Conservation (phyloP, 2,888 invertebrate species). For the Cordylochernes scorpioides region DNA sequence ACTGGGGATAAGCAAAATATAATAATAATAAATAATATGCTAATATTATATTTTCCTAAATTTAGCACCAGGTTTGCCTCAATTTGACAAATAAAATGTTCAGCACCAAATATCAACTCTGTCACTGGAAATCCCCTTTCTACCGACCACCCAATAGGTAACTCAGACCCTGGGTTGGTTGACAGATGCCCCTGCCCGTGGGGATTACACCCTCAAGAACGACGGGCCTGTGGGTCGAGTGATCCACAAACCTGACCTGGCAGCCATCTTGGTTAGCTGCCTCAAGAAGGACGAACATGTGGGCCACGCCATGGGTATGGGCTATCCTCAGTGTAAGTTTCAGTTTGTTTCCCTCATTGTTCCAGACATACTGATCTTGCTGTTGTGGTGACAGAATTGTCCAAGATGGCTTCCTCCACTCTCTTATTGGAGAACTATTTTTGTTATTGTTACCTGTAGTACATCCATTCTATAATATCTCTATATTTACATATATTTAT, state of each 20-base stretch:
- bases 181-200: slow-evolving; percentile 35
- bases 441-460: too few relatives aligned
- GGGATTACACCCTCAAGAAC: slow-evolving; percentile 30
- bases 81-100: too few relatives aligned
- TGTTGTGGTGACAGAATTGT: too few relatives aligned
- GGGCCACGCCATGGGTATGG: slow-evolving; percentile 35
- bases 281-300: slow-evolving; percentile 41
- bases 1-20: not conserved
- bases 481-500: too few relatives aligned
- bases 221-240: slow-evolving; percentile 37
- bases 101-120: too few relatives aligned
- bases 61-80: not conserved
- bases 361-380: too few relatives aligned
- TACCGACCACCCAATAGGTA: not conserved
- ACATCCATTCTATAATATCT: too few relatives aligned
- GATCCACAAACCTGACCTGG: slow-evolving; percentile 49
- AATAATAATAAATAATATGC: not conserved
- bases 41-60: not conserved
- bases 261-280: slow-evolving; percentile 42
- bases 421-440: too few relatives aligned
- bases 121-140: too few relatives aligned
- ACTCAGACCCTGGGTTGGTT: slow-evolving; percentile 12
- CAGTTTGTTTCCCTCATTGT: too few relatives aligned
- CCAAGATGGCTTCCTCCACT: too few relatives aligned
- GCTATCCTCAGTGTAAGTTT: too few relatives aligned